Base-by-base conservation (phyloP, 1,140 invertebrate species). In the Oryzaephilus surinamensis region DNA sequence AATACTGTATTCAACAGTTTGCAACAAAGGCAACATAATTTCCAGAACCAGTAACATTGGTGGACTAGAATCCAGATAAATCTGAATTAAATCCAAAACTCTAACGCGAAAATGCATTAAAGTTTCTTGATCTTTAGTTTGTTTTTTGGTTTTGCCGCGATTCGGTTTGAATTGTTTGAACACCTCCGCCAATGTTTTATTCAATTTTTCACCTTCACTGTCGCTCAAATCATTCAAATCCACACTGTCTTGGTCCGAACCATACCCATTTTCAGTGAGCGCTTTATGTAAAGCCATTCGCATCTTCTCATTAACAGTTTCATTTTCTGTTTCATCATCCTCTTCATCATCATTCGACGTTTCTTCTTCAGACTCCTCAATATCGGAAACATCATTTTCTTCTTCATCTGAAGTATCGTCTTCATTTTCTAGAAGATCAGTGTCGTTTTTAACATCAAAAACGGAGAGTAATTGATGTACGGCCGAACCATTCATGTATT, bases 151-250 rank as follows among this genome's bases (percentile, higher is more conserved):
- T 62, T 60, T 70, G 6, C 62, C 59, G 4, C 61, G 57, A 42
- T 71, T 73, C 41, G 77, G 68, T 43, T 70, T 72, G 36, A 77
- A 70, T 35, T 75, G 66, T 51, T 70, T 76, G 52, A 87, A 86
- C 1, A 79, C 80, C 26, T 73, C 71, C 1, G 76, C 76, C 15
- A 87, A 56, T 2, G 77, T 77, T 48, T 72, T 63, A 51, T 87
- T 74, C 3, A 86, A 60, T 43, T 73, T 73, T 45, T 76, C 73
- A 4, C 83, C 83, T 57, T 85, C 78, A 44, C 74, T 77, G 49
- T 87, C 83, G 40, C 69, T 70, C 26, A 88, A 76, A 45, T 84
- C 69, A 52, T 87, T 81, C 11, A 84, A 70, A 46, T 86, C 80
- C 6, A 85, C 64, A 41, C 80, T 81, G 56, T 81, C 79, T 15